Evolutionary conservation across 1,140 invertebrate genomes (phyloP).

Genomic region (Panagrolaimus sp.): DNA sequence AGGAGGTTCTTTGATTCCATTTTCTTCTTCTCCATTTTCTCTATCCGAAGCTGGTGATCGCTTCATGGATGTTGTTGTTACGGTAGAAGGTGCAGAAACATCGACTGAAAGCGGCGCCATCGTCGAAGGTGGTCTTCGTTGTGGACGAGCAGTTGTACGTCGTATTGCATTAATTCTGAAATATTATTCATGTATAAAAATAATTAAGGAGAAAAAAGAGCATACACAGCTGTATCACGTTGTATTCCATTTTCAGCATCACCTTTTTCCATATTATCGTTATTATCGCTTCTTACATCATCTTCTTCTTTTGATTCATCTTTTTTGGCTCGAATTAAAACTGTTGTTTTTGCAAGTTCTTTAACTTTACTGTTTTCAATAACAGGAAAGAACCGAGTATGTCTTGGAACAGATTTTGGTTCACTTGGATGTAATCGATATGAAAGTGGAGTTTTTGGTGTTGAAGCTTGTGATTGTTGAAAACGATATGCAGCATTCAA

Average conservation of each 20-base stretch:
- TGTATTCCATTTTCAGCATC: neutral
- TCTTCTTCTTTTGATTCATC: too few relatives aligned
- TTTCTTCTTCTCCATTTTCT: neutral
- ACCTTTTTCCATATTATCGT: too few relatives aligned
- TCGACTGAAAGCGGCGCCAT: neutral
- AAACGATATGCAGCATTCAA: neutral
- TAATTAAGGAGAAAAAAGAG: too few relatives aligned
- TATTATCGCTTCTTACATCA: too few relatives aligned
- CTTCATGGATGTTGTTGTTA: neutral
- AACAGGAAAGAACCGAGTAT: neutral
- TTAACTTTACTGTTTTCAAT: neutral
- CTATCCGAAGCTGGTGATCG: neutral
- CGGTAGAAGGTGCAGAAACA: neutral
- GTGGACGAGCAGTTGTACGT: neutral
- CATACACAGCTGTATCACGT: neutral
- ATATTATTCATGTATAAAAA: too few relatives aligned
- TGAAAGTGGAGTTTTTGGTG: neutral
- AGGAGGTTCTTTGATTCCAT: neutral
- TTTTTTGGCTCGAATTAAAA: too few relatives aligned
- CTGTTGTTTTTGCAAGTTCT: neutral
- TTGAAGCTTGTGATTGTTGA: neutral
- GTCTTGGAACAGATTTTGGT: neutral
- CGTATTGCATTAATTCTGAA: neutral
- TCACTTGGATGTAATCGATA: neutral
- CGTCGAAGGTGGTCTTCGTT: neutral